phyloP scores from a whole-genome alignment of 2,113 vertebrate genomes.

The Mus pahari region DNA sequence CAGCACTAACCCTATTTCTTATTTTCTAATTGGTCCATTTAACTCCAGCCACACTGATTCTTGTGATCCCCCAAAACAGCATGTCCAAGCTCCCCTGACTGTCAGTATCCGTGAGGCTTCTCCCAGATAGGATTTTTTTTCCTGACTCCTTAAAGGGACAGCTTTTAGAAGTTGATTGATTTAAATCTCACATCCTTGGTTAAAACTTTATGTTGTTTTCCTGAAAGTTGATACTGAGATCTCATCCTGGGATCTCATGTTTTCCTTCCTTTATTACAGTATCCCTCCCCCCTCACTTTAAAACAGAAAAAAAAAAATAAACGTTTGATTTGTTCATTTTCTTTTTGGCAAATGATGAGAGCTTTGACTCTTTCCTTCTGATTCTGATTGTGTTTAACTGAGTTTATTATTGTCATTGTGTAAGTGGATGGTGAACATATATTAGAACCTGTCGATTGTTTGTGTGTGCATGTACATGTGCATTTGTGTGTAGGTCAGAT shows the following conservation, averaged over 20 bases:
- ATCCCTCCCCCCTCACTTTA: not conserved
- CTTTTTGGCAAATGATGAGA: not conserved
- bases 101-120: not conserved
- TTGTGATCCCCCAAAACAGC: not conserved
- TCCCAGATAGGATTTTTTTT: not conserved
- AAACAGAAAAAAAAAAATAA: not conserved
- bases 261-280: not conserved
- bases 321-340: not conserved
- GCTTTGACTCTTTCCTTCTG: not conserved
- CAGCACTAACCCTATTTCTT: not conserved
- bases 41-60: not conserved
- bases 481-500: not conserved
- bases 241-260: not conserved
- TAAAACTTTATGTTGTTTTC: slow-evolving; percentile 37
- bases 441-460: not conserved
- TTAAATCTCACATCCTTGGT: not conserved
- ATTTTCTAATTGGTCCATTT: not conserved
- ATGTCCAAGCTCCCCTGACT: not conserved
- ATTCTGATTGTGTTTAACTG: not conserved
- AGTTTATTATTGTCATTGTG: not conserved
- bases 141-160: not conserved
- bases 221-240: not conserved
- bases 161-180: not conserved
- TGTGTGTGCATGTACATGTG: not conserved
- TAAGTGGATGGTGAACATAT: not conserved